phyloP scores from a whole-genome alignment of 2,888 invertebrate species.

The Halictus quadricinctus region DNA sequence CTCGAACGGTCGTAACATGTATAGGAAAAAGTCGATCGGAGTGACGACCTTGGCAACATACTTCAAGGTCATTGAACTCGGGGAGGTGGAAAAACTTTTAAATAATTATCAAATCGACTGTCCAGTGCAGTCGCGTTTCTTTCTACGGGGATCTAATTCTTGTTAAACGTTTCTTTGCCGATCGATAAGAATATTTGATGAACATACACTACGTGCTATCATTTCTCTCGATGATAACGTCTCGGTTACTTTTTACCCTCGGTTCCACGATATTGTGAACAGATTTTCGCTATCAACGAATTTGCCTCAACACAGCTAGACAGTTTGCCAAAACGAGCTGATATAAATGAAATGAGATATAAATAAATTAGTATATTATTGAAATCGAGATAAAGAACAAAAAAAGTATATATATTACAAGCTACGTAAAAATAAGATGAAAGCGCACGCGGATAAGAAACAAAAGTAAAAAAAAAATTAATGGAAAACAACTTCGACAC shows the following conservation, averaged over 20 bases:
- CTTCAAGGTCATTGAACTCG: conserved; percentile 2
- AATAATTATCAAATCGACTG: background rate
- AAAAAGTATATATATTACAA: conserved; percentile 60
- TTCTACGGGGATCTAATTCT: conserved; percentile 19
- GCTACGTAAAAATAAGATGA: conserved; percentile 59
- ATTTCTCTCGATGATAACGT: background rate
- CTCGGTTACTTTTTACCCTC: background rate
- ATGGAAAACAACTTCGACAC: conserved; percentile 52
- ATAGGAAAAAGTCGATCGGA: background rate
- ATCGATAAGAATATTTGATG: conserved; percentile 10
- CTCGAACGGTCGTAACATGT: background rate
- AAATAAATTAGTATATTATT: conserved; percentile 67
- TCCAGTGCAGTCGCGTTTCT: conserved; percentile 20
- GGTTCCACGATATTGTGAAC: conserved; percentile 66
- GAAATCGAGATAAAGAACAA: conserved; percentile 52
- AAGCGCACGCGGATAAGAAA: conserved; percentile 60
- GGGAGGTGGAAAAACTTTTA: background rate
- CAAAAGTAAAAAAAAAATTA: conserved; percentile 13
- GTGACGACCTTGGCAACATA: background rate
- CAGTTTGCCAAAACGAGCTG: conserved; percentile 73
- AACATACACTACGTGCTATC: background rate
- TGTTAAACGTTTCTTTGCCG: background rate
- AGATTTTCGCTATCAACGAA: conserved; percentile 73
- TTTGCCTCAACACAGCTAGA: conserved; percentile 73
- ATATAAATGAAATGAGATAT: conserved; percentile 66